A percentile compares a stretch with the other conserved stretches of the same genome.
Evolutionary conservation across 2,888 invertebrate species (phyloP).

Genomic region (Poecilobothrus nobilitatus): DNA sequence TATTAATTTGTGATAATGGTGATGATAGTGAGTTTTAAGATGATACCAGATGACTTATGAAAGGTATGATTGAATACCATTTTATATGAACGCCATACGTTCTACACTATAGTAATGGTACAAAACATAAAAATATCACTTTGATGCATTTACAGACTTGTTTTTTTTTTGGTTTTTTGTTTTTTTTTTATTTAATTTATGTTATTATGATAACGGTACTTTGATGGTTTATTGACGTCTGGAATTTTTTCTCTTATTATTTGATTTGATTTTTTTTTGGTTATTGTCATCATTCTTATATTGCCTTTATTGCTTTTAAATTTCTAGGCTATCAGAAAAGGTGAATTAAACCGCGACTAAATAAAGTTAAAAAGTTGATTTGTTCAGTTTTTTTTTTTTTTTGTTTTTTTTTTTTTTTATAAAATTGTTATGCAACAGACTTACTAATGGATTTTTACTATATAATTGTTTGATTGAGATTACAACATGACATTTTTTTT

Average conservation of each 20-base stretch:
- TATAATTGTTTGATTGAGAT: background rate
- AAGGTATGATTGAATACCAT: no score
- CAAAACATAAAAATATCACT: no score
- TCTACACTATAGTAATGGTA: background rate
- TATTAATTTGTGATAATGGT: no score
- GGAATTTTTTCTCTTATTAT: background rate
- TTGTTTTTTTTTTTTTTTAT: no score
- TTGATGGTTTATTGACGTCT: slow-evolving; percentile 6
- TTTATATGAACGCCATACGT: background rate
- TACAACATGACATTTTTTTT: no score
- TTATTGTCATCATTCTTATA: background rate
- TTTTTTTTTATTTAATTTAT: background rate
- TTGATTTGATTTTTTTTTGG: background rate
- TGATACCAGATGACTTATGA: background rate
- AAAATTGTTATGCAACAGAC: background rate
- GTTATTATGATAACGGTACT: background rate
- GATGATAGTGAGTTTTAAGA: background rate
- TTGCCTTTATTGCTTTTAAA: background rate
- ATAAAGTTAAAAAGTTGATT: background rate
- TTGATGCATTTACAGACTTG: background rate
- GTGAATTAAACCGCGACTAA: background rate
- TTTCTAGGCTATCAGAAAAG: background rate
- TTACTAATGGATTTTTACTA: background rate
- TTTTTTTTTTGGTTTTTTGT: no score
- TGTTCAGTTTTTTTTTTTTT: background rate